Conservation (phyloP, 2,113 vertebrate species). For the Rostratula benghalensis region DNA sequence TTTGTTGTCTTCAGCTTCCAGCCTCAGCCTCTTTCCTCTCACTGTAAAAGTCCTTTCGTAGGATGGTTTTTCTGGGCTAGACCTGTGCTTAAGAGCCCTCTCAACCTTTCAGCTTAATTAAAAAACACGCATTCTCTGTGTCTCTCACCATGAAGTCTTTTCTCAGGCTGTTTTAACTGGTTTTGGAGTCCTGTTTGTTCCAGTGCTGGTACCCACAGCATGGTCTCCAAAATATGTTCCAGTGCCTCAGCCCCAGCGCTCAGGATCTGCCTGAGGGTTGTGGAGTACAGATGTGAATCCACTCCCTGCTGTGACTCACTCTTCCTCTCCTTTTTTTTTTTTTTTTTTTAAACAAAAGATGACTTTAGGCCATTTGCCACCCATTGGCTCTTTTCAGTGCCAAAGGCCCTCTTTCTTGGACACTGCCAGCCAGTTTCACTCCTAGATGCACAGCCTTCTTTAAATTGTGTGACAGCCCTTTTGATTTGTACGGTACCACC, state of each 20-base stretch:
- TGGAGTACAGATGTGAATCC: not conserved
- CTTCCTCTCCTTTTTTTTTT: not conserved
- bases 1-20: not conserved
- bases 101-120: not conserved
- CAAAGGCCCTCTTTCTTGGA: not conserved
- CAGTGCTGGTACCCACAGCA: rapidly evolving
- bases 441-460: not conserved
- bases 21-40: no score
- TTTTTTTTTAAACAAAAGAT: not conserved
- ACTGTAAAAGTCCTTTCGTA: not conserved
- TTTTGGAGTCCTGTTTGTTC: not conserved
- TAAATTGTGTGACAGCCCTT: not conserved
- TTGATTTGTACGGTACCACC: not conserved
- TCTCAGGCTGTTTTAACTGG: not conserved
- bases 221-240: not conserved
- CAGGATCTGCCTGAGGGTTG: not conserved
- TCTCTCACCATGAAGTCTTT: not conserved
- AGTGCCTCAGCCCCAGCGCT: not conserved
- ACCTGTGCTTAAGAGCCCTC: not conserved
- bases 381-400: not conserved
- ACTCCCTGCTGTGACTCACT: slow-evolving; percentile 18
- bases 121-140: rapidly evolving
- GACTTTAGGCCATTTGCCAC: slow-evolving; percentile 6
- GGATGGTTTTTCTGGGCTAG: not conserved
- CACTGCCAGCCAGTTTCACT: not conserved